Evolutionary conservation across 2,113 vertebrate genomes (phyloP).

Genomic region (Osmerus mordax): DNA sequence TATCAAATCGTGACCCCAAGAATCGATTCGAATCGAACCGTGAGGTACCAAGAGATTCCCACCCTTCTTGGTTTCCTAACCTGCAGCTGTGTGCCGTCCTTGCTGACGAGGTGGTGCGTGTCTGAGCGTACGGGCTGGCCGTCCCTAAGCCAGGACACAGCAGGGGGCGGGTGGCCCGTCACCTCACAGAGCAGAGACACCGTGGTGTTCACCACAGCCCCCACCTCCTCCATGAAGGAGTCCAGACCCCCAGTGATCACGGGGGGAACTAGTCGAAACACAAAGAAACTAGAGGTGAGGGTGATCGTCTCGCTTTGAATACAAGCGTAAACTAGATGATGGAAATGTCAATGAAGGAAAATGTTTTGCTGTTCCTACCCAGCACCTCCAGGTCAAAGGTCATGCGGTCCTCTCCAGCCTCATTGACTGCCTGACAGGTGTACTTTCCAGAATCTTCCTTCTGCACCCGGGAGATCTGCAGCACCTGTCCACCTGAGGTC

Average conservation of each 20-base stretch:
- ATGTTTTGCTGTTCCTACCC: slow-evolving; percentile 66
- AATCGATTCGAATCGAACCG: too few species aligned
- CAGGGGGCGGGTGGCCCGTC: slow-evolving; percentile 72
- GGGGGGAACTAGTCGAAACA: slow-evolving; percentile 73
- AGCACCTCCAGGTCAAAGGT: slow-evolving; percentile 84
- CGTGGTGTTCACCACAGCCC: slow-evolving; percentile 72
- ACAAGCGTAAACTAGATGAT: too few species aligned
- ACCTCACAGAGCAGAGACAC: slow-evolving; percentile 75
- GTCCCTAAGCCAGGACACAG: slow-evolving; percentile 80
- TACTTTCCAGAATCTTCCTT: slow-evolving; percentile 79
- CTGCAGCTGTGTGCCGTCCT: slow-evolving; percentile 77
- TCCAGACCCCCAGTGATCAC: slow-evolving; percentile 69
- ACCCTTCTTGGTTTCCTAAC: slow-evolving; percentile 50
- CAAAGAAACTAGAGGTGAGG: neutral
- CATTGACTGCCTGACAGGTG: slow-evolving; percentile 81
- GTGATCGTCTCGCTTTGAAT: too few species aligned
- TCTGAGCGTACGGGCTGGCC: slow-evolving; percentile 64
- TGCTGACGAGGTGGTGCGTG: slow-evolving; percentile 71
- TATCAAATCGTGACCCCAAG: too few species aligned
- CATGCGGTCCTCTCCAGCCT: slow-evolving; percentile 81
- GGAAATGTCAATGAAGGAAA: neutral
- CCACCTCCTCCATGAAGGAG: slow-evolving; percentile 79
- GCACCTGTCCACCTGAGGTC: slow-evolving; percentile 79
- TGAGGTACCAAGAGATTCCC: too few species aligned
- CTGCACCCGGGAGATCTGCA: slow-evolving; percentile 77